Evolutionary conservation across 2,113 vertebrate species (phyloP).

Genomic region (Apus apus): DNA sequence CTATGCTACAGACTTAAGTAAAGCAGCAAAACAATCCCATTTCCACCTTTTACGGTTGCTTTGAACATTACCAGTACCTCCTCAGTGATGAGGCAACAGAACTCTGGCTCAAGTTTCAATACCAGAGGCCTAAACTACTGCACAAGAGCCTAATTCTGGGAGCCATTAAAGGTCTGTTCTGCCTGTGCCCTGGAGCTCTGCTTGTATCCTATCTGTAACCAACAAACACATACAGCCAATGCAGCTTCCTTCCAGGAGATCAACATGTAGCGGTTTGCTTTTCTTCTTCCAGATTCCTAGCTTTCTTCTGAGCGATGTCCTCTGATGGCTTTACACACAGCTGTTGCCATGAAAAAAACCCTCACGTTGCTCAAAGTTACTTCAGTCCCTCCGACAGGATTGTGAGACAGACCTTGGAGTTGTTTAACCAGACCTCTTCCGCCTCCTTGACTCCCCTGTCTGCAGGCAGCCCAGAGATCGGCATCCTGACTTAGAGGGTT

Average conservation of each 20-base stretch:
- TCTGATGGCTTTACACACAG: background rate
- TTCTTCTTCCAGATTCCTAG: background rate
- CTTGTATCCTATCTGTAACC: fast-evolving
- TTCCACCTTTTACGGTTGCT: background rate
- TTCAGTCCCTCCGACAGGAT: background rate
- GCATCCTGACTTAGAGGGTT: background rate
- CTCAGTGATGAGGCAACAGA: background rate
- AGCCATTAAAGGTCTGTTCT: background rate
- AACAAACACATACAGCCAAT: background rate
- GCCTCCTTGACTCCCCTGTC: background rate
- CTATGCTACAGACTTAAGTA: background rate
- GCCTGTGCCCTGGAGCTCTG: fast-evolving
- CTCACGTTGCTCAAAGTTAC: background rate
- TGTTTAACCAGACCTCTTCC: background rate
- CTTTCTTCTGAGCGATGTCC: background rate
- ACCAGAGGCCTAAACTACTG: background rate
- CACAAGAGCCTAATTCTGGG: background rate
- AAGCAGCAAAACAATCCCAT: background rate
- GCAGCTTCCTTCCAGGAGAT: background rate
- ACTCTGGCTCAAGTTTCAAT: background rate
- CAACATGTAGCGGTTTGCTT: background rate
- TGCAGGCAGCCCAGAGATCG: background rate
- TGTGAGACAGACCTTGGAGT: background rate
- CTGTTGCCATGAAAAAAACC: background rate
- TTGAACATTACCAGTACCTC: background rate